Evolutionary conservation across 2,113 vertebrate genomes (phyloP), one percentile per base, ranked within the genome.

Genomic region (Chamaea fasciata): DNA sequence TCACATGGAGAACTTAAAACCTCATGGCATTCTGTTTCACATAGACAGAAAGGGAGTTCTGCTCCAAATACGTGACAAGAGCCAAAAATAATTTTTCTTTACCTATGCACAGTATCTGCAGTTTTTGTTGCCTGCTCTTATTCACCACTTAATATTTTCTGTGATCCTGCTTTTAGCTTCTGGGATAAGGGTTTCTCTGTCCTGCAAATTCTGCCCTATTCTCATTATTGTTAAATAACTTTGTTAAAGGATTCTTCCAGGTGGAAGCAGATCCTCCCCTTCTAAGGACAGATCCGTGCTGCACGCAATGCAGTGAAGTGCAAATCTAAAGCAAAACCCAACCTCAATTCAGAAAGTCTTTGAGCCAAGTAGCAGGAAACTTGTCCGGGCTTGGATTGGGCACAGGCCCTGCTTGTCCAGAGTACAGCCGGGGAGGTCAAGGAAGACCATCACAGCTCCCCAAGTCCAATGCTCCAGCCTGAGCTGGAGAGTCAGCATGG

Each of bases 1-100:
- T 95, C 95, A 96, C 80, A 68, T 87, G 86, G n/a, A 69, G 74
- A 96, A 95, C 56, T 93, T 78, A 78, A 96, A 94, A 93, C 90
- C 89, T 89, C 57, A 11, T 1, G 16, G 53, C 30, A 87, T 90
- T 94, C 65, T 94, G 53, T 92, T 94, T 93, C 27, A 13, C 90
- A 94, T 4, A 49, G 71, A 71, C 68, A 74, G 52, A 92, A 83
- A 90, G 12, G 31, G n/a, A 93, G 21, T 27, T 76, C 70, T 94
- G 41, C 60, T 88, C 73, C 73, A 83, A 80, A 83, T 44, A 62
- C 50, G 62, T 7, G 15, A 42, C 47, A 77, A 15, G 23, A 83
- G 52, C 46, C 60, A 93, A 89, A 94, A 88, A 81, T 47, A 83
- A 67, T 14, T 7, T 8, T 57, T 15, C 24, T 93, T 42, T 75